A percentile compares a stretch with the other conserved stretches of the same genome.
These are phyloP conservation scores for Dendrolimus houi DNA, from an alignment of 2,888 invertebrate species.

Conservation along the genomic window DNA sequence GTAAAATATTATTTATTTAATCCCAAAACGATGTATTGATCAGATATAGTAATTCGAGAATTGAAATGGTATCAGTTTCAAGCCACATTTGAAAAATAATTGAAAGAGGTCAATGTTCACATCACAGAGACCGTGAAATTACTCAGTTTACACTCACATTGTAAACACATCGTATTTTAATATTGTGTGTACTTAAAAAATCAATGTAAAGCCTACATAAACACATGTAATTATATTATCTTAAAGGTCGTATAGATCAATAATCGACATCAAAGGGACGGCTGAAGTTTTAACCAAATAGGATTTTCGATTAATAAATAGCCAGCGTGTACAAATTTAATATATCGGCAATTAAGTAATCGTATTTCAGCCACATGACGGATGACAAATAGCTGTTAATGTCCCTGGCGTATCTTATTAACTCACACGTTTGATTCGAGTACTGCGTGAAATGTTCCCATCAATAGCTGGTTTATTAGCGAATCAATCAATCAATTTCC, in stretches of 20 bases:
- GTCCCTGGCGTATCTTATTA: constrained; percentile 46
- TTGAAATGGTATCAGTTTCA: no score
- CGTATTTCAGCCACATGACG: constrained; percentile 50
- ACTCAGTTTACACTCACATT: no score
- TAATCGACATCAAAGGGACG: neutral
- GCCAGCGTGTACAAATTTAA: constrained; percentile 19
- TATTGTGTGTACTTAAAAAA: neutral
- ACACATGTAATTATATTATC: neutral
- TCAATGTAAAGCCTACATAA: neutral
- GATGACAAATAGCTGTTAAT: constrained; percentile 65
- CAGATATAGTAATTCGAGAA: no score
- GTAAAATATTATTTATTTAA: no score
- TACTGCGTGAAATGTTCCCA: constrained; percentile 27
- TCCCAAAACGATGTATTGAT: no score
- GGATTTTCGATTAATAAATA: constrained; percentile 8
- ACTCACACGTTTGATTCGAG: constrained; percentile 28
- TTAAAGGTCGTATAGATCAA: neutral
- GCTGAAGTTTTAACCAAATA: constrained; percentile 6
- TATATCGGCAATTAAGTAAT: constrained; percentile 51
- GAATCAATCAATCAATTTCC: constrained; percentile 45
- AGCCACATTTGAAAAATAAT: no score
- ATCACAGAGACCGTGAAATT: no score
- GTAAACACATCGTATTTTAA: neutral
- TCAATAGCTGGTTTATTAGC: constrained; percentile 51
- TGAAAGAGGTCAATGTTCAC: no score